Evolutionary conservation across 2,113 vertebrate species (phyloP).

Genomic region (Platichthys flesus): DNA sequence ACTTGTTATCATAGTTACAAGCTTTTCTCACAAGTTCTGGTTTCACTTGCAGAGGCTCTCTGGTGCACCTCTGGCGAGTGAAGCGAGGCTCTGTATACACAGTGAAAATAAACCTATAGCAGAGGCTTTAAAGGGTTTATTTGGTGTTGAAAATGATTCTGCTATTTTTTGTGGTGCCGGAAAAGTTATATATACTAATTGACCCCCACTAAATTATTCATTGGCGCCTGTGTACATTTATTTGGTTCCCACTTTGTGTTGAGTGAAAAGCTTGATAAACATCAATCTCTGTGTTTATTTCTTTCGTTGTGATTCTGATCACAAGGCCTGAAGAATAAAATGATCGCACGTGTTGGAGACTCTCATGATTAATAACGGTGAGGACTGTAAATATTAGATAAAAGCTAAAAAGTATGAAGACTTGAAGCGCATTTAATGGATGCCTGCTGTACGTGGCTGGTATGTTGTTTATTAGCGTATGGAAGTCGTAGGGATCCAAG

Average conservation of each 20-base stretch:
- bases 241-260: neutral
- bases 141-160: no score
- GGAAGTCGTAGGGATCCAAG: conserved; percentile 20
- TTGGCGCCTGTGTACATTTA: neutral
- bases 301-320: no score
- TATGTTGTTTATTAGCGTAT: conserved; percentile 49
- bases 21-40: neutral
- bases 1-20: neutral
- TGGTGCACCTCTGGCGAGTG: neutral
- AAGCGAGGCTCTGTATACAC: neutral
- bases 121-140: no score
- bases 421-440: neutral
- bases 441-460: neutral
- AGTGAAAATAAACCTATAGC: no score
- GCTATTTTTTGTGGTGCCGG: neutral
- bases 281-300: neutral
- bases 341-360: neutral
- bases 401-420: neutral
- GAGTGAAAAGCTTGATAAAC: neutral
- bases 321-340: no score
- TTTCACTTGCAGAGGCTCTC: neutral
- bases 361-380: neutral
- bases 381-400: neutral
- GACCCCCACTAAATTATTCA: neutral
- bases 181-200: neutral